Base-by-base conservation (phyloP, 2,888 invertebrate species). In the Diadegma fenestrale region DNA sequence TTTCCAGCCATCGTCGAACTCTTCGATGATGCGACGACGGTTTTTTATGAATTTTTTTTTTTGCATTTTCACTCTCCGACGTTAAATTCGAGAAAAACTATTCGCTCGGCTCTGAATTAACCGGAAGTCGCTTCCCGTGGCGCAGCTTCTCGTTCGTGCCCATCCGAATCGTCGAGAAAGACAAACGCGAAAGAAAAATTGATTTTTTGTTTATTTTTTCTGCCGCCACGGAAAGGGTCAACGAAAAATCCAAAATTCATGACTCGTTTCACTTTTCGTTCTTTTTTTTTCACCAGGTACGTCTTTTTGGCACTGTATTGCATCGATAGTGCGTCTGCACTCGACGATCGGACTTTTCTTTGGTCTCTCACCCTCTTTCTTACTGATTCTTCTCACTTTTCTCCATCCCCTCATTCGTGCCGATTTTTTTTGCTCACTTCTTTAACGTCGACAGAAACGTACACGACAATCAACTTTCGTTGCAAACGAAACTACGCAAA, bases 71-170 rank as follows among this genome's bases (percentile, higher is more conserved):
- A 78, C 81, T 79, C 85, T 78, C 69, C 81, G 91, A 93, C 94
- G 94, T 89, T 93, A 93, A 93, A 94, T 93, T 95, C 94, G 94
- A 94, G 92, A 61, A 94, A 94, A 93, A 94, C 85, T 14, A 26
- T 58, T 58, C 26, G 26, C 5, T 26, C 14, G 0, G 4, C 14
- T 58, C 26, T 86, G 30, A 71, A 76, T 82, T 41, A 83, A 85
- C 75, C 84, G 51, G 80, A 69, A 69, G 54, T 54, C n/a, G n/a
- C 68, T 81, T 81, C 75, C 61, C 48, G 77, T 26, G 76, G 58
- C 72, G 58, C 72, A 26, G 71, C 30, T 19, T 51, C 6, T 63
- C 33, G 43, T 73, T 58, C 43, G 26, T 14, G 45, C 2, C 1
- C 19, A 58, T 43, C 19, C 43, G 43, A 43, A 58, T 61, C 17